Conservation (phyloP, 2,797 vertebrate genomes). For the Gobionotothen gibberifrons region DNA sequence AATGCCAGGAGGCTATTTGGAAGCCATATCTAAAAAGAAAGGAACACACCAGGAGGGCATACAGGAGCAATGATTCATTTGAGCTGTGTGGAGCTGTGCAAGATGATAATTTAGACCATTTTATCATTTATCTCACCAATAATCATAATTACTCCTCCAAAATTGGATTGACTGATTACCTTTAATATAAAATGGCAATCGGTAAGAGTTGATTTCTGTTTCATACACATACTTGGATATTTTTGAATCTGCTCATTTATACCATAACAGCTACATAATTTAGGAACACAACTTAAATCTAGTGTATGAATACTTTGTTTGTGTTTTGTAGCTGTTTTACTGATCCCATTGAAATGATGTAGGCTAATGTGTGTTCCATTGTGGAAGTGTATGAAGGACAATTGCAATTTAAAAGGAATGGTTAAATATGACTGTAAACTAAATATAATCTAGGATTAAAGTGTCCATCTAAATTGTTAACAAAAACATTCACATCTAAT, state of each 20-base stretch:
- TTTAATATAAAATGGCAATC: no score
- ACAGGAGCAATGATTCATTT: slow-evolving; percentile 20
- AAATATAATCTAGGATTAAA: neutral
- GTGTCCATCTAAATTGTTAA: neutral
- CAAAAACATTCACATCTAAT: slow-evolving; percentile 1
- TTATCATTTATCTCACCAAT: slow-evolving; percentile 6
- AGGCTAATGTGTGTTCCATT: neutral
- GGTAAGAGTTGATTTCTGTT: neutral
- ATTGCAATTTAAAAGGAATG: neutral
- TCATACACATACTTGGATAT: neutral
- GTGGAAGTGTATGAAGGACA: neutral
- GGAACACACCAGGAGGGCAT: slow-evolving; percentile 14
- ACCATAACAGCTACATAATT: neutral
- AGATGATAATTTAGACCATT: neutral
- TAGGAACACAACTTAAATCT: neutral
- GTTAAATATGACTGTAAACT: neutral
- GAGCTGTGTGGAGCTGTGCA: neutral
- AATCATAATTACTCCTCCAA: neutral
- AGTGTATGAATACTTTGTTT: neutral
- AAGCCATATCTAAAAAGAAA: slow-evolving; percentile 52
- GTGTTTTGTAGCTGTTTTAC: neutral
- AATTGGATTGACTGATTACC: neutral
- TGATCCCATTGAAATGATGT: neutral
- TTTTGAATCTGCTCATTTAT: neutral
- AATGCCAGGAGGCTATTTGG: slow-evolving; percentile 53